Percentiles rank a stretch among this genome's conserved stretches.
Conservation (phyloP, 2,888 invertebrate genomes). For the Anticlea derivata region DNA sequence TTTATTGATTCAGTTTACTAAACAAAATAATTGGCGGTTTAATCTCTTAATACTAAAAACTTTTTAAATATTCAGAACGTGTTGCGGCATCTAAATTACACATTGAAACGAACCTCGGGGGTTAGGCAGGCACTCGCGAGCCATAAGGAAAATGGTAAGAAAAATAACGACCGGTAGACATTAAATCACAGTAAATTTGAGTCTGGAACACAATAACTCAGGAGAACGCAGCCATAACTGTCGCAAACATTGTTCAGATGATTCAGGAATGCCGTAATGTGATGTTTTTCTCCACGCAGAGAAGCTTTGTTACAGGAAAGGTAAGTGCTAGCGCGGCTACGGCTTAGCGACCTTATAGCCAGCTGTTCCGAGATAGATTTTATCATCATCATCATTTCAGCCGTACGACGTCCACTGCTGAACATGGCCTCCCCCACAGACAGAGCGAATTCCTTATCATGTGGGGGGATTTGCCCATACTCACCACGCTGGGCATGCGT, state of each 20-base stretch:
- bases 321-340: not conserved
- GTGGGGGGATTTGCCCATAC: too few species aligned
- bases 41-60: slow-evolving; percentile 21
- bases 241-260: slow-evolving; percentile 76
- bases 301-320: slow-evolving; percentile 18
- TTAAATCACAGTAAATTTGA: slow-evolving; percentile 77
- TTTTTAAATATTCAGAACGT: slow-evolving; percentile 38
- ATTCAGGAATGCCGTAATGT: slow-evolving; percentile 73
- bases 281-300: slow-evolving; percentile 55
- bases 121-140: slow-evolving; percentile 32
- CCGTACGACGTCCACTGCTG: too few species aligned
- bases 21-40: slow-evolving; percentile 7
- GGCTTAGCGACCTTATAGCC: not conserved
- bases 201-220: slow-evolving; percentile 76
- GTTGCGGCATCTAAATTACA: slow-evolving; percentile 38
- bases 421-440: too few species aligned
- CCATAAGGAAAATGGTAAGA: slow-evolving; percentile 53
- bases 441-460: too few species aligned
- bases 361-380: not conserved
- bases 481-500: too few species aligned
- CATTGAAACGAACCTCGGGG: slow-evolving; percentile 34
- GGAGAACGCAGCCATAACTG: slow-evolving; percentile 73
- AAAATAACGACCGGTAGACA: slow-evolving; percentile 63
- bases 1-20: too few species aligned
- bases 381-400: too few species aligned